Conservation (phyloP, 2,113 vertebrate species). For the Paramormyrops kingsleyae region DNA sequence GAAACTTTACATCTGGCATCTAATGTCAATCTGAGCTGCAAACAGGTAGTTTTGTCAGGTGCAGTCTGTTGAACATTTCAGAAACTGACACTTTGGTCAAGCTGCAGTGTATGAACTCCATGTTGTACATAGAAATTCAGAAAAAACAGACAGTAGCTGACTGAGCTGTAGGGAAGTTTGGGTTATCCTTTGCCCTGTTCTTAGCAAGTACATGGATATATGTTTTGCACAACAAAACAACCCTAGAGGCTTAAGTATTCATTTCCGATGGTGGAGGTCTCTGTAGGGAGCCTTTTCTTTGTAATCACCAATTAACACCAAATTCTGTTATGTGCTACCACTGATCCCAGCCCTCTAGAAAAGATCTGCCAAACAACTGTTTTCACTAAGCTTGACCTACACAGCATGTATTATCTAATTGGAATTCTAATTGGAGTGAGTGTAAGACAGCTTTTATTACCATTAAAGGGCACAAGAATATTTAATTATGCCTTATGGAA, state of each 20-base stretch:
- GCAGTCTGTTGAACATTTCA: neutral
- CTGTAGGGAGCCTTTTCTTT: neutral
- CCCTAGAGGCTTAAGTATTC: neutral
- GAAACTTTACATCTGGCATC: neutral
- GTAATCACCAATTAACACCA: neutral
- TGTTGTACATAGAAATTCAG: neutral
- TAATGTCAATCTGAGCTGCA: neutral
- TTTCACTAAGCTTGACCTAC: neutral
- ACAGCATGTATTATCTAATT: neutral
- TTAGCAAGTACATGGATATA: neutral
- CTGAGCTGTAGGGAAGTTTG: neutral
- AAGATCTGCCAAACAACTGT: neutral
- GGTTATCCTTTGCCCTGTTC: neutral
- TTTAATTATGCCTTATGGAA: neutral
- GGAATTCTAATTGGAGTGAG: neutral
- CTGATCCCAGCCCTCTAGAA: neutral
- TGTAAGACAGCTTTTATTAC: neutral
- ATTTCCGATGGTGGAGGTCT: neutral
- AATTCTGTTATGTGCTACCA: neutral
- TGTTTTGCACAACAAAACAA: neutral
- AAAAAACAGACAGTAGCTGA: neutral
- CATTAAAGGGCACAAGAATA: neutral
- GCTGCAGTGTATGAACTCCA: neutral
- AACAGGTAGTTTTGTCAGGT: neutral
- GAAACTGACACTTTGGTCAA: neutral